Evolutionary conservation across 2,113 vertebrate species (phyloP).

Genomic region (Picathartes gymnocephalus): DNA sequence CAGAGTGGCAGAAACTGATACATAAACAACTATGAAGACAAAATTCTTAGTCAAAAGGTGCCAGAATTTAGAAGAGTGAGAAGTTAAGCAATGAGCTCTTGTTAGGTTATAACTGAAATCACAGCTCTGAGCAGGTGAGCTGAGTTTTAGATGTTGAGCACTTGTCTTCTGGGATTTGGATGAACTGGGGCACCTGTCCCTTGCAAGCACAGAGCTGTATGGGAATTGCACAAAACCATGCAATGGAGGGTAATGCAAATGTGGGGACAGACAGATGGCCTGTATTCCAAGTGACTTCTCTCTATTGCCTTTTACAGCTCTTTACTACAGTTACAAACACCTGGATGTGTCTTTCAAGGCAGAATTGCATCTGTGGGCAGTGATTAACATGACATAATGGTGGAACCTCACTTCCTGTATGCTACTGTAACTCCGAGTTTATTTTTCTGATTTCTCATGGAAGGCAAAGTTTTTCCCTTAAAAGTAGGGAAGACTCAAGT

Average conservation of each 20-base stretch:
- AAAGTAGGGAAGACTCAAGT: background rate
- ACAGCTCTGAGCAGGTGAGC: background rate
- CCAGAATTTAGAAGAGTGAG: background rate
- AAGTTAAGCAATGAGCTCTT: background rate
- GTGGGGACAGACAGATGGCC: background rate
- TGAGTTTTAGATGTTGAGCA: background rate
- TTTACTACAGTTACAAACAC: background rate
- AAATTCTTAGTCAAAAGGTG: background rate
- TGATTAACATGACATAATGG: background rate
- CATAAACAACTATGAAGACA: background rate
- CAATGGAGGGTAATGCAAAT: background rate
- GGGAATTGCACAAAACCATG: background rate
- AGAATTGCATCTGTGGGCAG: background rate
- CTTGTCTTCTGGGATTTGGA: background rate
- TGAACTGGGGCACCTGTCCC: background rate
- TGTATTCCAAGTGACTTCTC: background rate
- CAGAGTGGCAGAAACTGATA: background rate
- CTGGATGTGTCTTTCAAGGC: background rate
- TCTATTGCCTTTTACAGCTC: background rate
- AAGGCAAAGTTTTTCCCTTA: no score
- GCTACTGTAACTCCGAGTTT: accelerated
- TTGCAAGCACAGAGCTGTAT: background rate
- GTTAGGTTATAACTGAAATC: background rate
- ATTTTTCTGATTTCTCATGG: background rate
- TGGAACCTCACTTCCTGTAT: background rate